Evolutionary conservation across 2,888 invertebrate species (phyloP), one percentile per base, ranked within the genome.

Genomic region (Lochmaea capreae): DNA sequence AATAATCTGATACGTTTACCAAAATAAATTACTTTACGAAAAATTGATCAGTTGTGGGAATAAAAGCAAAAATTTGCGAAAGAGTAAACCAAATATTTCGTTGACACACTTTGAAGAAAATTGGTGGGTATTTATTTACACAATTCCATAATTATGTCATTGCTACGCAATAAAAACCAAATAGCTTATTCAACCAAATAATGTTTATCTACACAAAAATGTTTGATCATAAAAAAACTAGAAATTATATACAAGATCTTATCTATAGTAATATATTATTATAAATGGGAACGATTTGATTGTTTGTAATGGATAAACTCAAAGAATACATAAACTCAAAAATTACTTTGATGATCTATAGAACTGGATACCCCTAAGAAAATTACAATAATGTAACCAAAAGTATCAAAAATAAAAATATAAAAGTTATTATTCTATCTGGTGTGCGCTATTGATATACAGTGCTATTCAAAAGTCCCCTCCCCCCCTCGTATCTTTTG

Each of bases 121-220:
- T 54, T 54, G n/a, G 18, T 18, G 18, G 18, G 16, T 54, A 54
- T 26, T 58, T 16, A 12, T 58, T 58, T 39, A 14, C 57, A 58
- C 57, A 58, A 58, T 58, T 58, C 12, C 18, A 22, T 18, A 58
- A 22, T 58, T 58, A 58, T 57, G 57, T 18, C 57, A 57, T 16
- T 11, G 10, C 22, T 16, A 10, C 12, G 18, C 11, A 58, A 18
- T 11, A n/a, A 58, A 58, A 58, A 39, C 57, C 57, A 58, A 18
- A 22, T 3, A 22, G 57, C 11, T 58, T 58, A 58, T 16, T 58
- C 18, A 58, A 22, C 57, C 26, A 26, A 22, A 58, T 58, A 58
- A 22, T 11, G n/a, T 16, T 54, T 54, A 18, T 54, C 14, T 46
- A 4, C n/a, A 49, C 14, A 49, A 39, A 9, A 33, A 5, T 33